These are phyloP conservation scores for Strongylocentrotus purpuratus DNA, from an alignment of 35 echinoderm and acorn worm genomes.

Conservation along the genomic window DNA sequence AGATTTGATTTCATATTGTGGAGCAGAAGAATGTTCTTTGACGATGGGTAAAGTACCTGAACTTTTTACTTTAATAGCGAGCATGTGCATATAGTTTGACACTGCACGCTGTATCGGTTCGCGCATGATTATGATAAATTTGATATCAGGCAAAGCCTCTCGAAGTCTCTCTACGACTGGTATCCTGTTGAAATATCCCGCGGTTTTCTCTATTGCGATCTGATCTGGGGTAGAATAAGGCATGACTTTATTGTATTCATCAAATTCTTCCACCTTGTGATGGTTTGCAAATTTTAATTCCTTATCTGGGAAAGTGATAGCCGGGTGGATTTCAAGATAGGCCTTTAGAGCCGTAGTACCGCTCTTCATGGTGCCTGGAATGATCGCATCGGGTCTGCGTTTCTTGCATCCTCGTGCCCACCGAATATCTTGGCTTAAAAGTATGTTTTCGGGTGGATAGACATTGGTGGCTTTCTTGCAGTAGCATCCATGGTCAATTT, in stretches of 20 bases:
- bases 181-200: neutral
- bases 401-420: constrained; percentile 30
- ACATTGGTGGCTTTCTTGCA: neutral
- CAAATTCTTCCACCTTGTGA: neutral
- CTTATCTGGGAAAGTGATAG: constrained; percentile 39
- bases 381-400: constrained; percentile 62
- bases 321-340: constrained; percentile 66
- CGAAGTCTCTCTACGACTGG: neutral
- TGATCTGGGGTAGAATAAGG: neutral
- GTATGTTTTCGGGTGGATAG: neutral
- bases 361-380: constrained; percentile 66
- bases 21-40: neutral
- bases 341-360: constrained; percentile 67
- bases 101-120: constrained; percentile 49
- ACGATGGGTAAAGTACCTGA: neutral
- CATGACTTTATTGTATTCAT: constrained; percentile 23
- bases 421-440: neutral
- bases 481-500: constrained; percentile 21
- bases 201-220: constrained; percentile 13
- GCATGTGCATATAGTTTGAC: constrained; percentile 43
- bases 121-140: constrained; percentile 32
- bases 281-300: constrained; percentile 55
- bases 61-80: neutral
- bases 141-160: neutral
- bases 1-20: constrained; percentile 50